Percentiles rank a stretch among this genome's conserved stretches.
Conservation (phyloP, 2,888 invertebrate species). For the Troides aeacus region DNA sequence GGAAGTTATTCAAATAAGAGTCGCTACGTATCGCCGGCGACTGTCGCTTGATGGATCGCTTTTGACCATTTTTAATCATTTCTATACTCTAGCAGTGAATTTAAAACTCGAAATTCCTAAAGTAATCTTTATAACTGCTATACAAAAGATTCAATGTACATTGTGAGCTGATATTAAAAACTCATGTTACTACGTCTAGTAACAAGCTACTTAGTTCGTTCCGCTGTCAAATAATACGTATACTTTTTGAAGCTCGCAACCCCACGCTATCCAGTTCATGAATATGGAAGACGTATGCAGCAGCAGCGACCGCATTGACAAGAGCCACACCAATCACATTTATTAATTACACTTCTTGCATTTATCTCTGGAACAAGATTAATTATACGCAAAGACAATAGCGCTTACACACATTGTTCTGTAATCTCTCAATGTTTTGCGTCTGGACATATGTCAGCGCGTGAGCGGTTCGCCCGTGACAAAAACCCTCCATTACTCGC, state of each 20-base stretch:
- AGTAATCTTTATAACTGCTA: constrained; percentile 5
- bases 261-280: constrained; percentile 27
- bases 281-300: constrained; percentile 31
- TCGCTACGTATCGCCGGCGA: constrained; percentile 57
- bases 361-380: constrained; percentile 44
- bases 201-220: constrained; percentile 47
- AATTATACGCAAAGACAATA: constrained; percentile 58
- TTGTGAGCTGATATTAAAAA: background rate
- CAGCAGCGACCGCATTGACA: constrained; percentile 30
- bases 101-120: constrained; percentile 1
- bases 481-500: constrained; percentile 65
- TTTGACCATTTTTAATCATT: constrained; percentile 72
- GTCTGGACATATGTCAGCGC: constrained; percentile 50
- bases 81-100: constrained; percentile 29
- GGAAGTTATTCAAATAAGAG: constrained; percentile 69
- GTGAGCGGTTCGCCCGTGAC: constrained; percentile 55
- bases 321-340: constrained; percentile 33
- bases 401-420: constrained; percentile 49
- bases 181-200: constrained; percentile 27
- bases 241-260: constrained; percentile 38
- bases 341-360: constrained; percentile 35
- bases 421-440: constrained; percentile 38
- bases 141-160: constrained; percentile 21
- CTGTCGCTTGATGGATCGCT: constrained; percentile 73
- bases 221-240: constrained; percentile 50